Evolutionary conservation across 35 echinoderm and acorn worm genomes (phyloP).

Genomic region (Hemicentrotus pulcherrimus): DNA sequence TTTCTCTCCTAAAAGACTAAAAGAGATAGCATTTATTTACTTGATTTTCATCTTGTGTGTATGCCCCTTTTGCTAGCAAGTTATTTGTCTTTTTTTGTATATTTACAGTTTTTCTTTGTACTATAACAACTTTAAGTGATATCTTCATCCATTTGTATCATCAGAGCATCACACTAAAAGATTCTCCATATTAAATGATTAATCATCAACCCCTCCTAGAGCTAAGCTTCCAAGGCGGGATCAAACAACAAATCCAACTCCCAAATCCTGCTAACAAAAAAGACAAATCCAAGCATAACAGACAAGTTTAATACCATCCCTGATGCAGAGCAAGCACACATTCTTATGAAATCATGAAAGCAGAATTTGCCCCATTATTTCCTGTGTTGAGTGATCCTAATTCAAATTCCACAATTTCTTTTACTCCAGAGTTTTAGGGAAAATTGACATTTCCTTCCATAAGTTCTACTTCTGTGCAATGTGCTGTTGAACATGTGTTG

Average conservation of each 20-base stretch:
- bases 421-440: neutral
- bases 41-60: too few species aligned
- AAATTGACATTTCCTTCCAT: neutral
- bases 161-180: too few species aligned
- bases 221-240: neutral
- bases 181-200: neutral
- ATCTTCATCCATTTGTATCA: too few species aligned
- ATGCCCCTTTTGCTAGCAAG: too few species aligned
- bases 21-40: too few species aligned
- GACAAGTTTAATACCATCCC: neutral
- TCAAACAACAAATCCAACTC: neutral
- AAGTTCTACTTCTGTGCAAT: neutral
- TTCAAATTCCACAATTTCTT: conserved; percentile 2
- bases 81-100: too few species aligned
- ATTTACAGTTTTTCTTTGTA: too few species aligned
- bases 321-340: neutral
- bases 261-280: neutral
- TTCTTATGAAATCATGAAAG: conserved; percentile 1
- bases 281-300: neutral
- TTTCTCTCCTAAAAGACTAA: too few species aligned
- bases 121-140: too few species aligned
- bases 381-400: conserved; percentile 9
- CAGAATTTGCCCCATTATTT: conserved; percentile 5
- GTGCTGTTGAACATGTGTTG: too few species aligned
- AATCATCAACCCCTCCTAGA: neutral